phyloP scores from a whole-genome alignment of 2,888 invertebrate species.

The Cremastinae sp. region DNA sequence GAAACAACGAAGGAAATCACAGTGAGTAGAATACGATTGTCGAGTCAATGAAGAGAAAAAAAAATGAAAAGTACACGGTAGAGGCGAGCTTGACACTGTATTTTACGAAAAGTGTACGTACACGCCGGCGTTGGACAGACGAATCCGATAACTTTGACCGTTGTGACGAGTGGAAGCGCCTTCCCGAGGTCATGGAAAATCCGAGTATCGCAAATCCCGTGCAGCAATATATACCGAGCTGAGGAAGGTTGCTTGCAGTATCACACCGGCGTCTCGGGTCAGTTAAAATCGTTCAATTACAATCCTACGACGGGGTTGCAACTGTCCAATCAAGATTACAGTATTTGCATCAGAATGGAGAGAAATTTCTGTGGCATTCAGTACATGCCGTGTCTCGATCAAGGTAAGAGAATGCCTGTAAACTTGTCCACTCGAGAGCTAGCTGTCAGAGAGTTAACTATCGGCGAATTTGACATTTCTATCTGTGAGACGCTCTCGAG shows the following conservation, averaged over 20 bases:
- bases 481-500: too few species aligned
- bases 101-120: constrained; percentile 86
- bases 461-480: too few species aligned
- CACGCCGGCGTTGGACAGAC: constrained; percentile 89
- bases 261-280: constrained; percentile 90
- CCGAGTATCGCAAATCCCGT: constrained; percentile 89
- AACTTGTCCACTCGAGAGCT: background rate
- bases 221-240: constrained; percentile 87
- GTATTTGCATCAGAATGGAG: constrained; percentile 91
- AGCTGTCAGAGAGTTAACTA: too few species aligned
- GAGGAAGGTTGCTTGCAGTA: constrained; percentile 91
- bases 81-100: background rate
- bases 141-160: constrained; percentile 90
- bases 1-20: constrained; percentile 90
- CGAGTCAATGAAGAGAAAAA: background rate
- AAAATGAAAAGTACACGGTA: background rate
- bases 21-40: constrained; percentile 82
- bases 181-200: constrained; percentile 91
- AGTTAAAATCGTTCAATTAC: constrained; percentile 92
- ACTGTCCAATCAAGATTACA: constrained; percentile 94
- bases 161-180: constrained; percentile 89
- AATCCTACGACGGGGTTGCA: constrained; percentile 88
- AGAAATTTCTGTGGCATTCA: constrained; percentile 93
- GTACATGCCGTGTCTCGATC: constrained; percentile 88
- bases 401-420: constrained; percentile 80